phyloP scores from a whole-genome alignment of 2,888 invertebrate genomes.

The Sarcophaga subvicina region DNA sequence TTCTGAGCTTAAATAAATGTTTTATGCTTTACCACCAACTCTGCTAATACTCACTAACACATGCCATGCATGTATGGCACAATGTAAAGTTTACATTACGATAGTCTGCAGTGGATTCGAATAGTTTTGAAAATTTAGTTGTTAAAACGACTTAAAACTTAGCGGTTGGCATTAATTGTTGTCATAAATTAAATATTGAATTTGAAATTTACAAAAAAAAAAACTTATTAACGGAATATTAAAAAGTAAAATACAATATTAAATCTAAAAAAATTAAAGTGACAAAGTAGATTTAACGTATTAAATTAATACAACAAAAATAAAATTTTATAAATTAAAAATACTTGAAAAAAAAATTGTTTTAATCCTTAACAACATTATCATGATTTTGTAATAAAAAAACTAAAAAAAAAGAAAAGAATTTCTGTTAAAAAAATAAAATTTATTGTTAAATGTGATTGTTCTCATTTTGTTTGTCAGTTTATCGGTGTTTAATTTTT shows the following conservation, averaged over 20 bases:
- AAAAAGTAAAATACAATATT: neutral
- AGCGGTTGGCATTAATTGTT: slow-evolving; percentile 51
- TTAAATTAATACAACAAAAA: neutral
- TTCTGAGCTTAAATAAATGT: slow-evolving; percentile 43
- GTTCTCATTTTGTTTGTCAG: slow-evolving; percentile 13
- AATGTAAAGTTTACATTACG: slow-evolving; percentile 44
- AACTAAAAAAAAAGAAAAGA: neutral
- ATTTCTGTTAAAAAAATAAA: slow-evolving; percentile 9
- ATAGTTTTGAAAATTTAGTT: slow-evolving; percentile 64
- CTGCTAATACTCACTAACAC: slow-evolving; percentile 16
- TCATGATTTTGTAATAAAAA: neutral
- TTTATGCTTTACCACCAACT: slow-evolving; percentile 40
- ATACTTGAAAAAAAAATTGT: neutral
- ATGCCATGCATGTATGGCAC: too few species aligned
- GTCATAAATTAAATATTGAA: neutral
- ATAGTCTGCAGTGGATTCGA: slow-evolving; percentile 44
- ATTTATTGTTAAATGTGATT: slow-evolving; percentile 42
- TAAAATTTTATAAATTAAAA: neutral
- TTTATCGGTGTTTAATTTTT: neutral
- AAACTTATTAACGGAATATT: neutral
- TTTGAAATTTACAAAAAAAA: too few species aligned
- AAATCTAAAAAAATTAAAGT: neutral
- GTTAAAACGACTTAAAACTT: slow-evolving; percentile 60
- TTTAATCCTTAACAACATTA: slow-evolving; percentile 2
- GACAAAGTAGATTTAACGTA: neutral